Conservation (phyloP, 2,888 invertebrate species). For the Leptinotarsa rubiginosa region DNA sequence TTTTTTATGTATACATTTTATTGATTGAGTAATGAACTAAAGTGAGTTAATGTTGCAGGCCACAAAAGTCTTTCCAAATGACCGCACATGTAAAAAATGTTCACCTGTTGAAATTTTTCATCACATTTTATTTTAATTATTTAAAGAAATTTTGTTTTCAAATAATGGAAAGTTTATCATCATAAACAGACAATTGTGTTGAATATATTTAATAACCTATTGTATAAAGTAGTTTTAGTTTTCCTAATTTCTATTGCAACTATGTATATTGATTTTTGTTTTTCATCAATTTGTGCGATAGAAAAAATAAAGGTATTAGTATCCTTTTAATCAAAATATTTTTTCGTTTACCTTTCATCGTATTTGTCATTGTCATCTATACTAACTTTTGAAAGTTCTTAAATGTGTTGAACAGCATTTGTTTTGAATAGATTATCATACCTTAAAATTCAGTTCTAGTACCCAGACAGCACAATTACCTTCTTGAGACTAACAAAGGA, state of each 20-base stretch:
- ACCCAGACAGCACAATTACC: too few species aligned
- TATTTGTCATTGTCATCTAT: too few species aligned
- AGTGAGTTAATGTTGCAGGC: not conserved
- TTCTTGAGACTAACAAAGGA: too few species aligned
- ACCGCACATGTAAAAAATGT: not conserved
- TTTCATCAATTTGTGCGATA: not conserved
- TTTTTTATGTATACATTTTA: conserved; percentile 1
- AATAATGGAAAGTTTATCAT: not conserved
- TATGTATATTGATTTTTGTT: conserved; percentile 1
- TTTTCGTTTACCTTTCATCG: not conserved
- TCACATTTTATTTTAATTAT: not conserved
- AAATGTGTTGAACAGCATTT: too few species aligned
- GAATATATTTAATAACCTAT: conserved; percentile 2
- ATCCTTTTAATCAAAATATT: not conserved
- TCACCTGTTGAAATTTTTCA: not conserved
- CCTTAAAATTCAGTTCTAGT: too few species aligned
- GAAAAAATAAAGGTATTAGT: not conserved
- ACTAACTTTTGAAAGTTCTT: too few species aligned
- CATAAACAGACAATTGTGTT: not conserved
- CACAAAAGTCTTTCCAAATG: too few species aligned
- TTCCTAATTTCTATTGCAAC: not conserved
- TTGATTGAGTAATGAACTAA: not conserved
- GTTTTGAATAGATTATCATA: too few species aligned
- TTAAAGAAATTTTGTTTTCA: not conserved
- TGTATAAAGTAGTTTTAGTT: conserved; percentile 9